Percentiles rank a stretch among this genome's conserved stretches.
Evolutionary conservation across 1,140 invertebrate species (phyloP).

Genomic region (Luehdorfia chinensis): DNA sequence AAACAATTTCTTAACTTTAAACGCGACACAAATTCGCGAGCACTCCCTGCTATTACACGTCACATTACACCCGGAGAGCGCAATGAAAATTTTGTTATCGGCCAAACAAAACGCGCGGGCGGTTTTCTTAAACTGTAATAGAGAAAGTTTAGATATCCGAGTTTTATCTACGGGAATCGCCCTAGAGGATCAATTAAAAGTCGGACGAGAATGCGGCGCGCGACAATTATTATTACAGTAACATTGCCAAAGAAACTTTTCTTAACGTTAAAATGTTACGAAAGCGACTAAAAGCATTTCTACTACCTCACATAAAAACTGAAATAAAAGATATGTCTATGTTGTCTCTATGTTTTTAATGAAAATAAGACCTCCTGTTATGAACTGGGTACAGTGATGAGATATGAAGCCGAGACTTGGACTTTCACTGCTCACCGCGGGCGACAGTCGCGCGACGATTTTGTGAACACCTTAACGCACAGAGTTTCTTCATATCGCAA

Average conservation of each 20-base stretch:
- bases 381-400: too few relatives aligned
- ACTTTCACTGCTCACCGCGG: too few relatives aligned
- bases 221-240: constrained; percentile 68
- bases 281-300: neutral
- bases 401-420: too few relatives aligned
- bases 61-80: constrained; percentile 39
- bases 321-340: too few relatives aligned
- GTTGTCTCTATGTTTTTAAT: too few relatives aligned
- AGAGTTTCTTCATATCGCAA: too few relatives aligned
- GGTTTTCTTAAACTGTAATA: constrained; percentile 75
- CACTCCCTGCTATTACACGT: constrained; percentile 29
- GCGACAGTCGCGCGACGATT: too few relatives aligned
- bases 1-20: constrained; percentile 1
- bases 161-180: constrained; percentile 65
- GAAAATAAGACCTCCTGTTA: too few relatives aligned
- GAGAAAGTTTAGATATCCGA: constrained; percentile 71
- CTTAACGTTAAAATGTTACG: neutral
- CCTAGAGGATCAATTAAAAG: constrained; percentile 76
- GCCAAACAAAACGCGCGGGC: constrained; percentile 50
- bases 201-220: constrained; percentile 50
- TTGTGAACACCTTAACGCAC: too few relatives aligned
- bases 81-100: constrained; percentile 66
- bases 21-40: constrained; percentile 4
- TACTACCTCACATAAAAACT: neutral
- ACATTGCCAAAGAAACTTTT: constrained; percentile 44